A percentile compares a stretch with the other conserved stretches of the same genome.
Conservation (phyloP, 1,140 invertebrate genomes). For the Ridgeia piscesae region DNA sequence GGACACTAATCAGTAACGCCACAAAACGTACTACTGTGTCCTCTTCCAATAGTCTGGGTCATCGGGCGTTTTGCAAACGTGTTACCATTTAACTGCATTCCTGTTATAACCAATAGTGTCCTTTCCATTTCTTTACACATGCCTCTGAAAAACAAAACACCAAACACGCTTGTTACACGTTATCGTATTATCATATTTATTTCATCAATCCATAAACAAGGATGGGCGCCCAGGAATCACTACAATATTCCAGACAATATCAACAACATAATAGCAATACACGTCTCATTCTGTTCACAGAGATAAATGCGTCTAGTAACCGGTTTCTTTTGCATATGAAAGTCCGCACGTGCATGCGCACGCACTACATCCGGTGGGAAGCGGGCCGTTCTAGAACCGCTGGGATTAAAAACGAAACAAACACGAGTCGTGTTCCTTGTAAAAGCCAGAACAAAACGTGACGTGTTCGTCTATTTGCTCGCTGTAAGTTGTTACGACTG, state of each 20-base stretch:
- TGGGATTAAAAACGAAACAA: background rate
- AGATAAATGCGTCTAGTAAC: constrained; percentile 5
- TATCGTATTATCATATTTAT: background rate
- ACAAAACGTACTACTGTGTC: too few species aligned
- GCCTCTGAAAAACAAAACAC: background rate
- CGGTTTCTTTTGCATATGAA: constrained; percentile 5
- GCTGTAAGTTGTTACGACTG: background rate
- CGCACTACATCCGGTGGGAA: background rate
- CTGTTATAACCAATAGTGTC: too few species aligned
- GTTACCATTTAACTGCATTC: too few species aligned
- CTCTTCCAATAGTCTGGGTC: too few species aligned
- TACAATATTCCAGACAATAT: background rate
- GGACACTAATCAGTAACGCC: too few species aligned
- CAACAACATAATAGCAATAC: constrained; percentile 6
- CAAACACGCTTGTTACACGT: background rate
- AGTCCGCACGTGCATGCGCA: background rate
- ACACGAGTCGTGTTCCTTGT: background rate
- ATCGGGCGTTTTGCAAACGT: too few species aligned
- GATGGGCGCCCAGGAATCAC: background rate
- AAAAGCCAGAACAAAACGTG: background rate
- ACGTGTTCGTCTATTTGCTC: background rate
- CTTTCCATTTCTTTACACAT: background rate
- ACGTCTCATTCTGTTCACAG: background rate
- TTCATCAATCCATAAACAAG: background rate
- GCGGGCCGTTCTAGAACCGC: background rate